phyloP scores from a whole-genome alignment of 2,888 invertebrate species.

The Uloborus plumipes region DNA sequence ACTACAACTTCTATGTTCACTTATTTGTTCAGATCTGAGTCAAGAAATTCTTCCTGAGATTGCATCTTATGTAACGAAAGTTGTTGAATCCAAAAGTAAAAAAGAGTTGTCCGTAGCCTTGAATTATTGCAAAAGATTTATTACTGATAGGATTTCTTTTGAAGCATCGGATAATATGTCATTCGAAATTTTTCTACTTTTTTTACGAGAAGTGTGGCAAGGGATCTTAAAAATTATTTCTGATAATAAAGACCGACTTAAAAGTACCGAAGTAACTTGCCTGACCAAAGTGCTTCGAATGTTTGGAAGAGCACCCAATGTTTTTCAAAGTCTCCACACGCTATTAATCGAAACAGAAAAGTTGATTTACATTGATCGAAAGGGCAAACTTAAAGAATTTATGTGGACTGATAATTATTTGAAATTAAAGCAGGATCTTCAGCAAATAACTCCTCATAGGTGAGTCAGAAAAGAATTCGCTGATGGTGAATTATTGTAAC shows the following conservation, averaged over 20 bases:
- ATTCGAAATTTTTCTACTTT: constrained; percentile 34
- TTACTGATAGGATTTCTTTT: neutral
- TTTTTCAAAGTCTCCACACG: constrained; percentile 6
- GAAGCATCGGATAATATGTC: constrained; percentile 13
- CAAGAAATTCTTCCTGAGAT: constrained; percentile 2
- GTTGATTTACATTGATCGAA: constrained; percentile 26
- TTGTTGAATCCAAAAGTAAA: neutral
- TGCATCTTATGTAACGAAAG: neutral
- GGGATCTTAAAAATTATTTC: neutral
- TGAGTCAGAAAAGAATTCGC: no score
- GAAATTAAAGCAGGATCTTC: constrained; percentile 7
- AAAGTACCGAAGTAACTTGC: neutral
- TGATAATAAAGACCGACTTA: neutral
- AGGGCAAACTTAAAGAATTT: constrained; percentile 20
- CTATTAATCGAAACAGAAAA: constrained; percentile 36
- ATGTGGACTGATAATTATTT: constrained; percentile 15
- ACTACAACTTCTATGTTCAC: constrained; percentile 6
- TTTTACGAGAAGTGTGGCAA: constrained; percentile 21
- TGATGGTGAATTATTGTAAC: no score
- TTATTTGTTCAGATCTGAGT: constrained; percentile 21
- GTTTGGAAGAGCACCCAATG: neutral
- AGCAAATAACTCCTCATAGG: neutral
- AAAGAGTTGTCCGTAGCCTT: constrained; percentile 3
- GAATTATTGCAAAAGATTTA: constrained; percentile 4
- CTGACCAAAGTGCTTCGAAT: neutral